Evolutionary conservation across 2,797 vertebrate genomes (phyloP).

Genomic region (Hemitrygon akajei): DNA sequence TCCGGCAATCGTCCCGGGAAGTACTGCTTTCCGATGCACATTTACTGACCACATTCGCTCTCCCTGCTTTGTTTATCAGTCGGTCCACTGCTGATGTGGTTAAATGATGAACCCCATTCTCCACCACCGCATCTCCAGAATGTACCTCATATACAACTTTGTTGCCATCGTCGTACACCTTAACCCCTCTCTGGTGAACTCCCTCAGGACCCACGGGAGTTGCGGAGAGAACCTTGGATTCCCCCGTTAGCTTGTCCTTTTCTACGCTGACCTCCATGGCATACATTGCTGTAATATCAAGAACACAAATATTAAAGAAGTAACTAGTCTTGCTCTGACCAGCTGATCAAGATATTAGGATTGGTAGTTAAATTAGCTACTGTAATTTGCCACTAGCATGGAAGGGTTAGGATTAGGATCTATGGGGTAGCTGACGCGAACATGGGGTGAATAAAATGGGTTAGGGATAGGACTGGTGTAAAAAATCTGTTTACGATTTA

Average conservation of each 20-base stretch:
- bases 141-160: constrained; percentile 93
- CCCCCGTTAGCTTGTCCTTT: constrained; percentile 86
- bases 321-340: neutral
- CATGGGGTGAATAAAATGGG: no score
- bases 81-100: constrained; percentile 81
- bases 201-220: constrained; percentile 74
- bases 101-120: constrained; percentile 80
- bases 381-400: no score
- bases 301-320: constrained; percentile 53
- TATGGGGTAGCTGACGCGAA: no score
- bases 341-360: neutral
- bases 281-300: constrained; percentile 85
- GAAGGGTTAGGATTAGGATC: no score
- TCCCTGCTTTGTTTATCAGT: constrained; percentile 77
- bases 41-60: constrained; percentile 57
- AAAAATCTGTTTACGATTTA: no score
- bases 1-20: constrained; percentile 50
- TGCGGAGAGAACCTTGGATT: constrained; percentile 86
- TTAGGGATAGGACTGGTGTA: no score
- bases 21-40: constrained; percentile 53
- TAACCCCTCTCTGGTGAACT: constrained; percentile 79
- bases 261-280: constrained; percentile 98
- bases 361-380: neutral
- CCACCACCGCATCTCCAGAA: constrained; percentile 74
- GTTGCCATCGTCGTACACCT: constrained; percentile 87